phyloP scores from a whole-genome alignment of 2,113 vertebrate species.

The Strigops habroptila region DNA sequence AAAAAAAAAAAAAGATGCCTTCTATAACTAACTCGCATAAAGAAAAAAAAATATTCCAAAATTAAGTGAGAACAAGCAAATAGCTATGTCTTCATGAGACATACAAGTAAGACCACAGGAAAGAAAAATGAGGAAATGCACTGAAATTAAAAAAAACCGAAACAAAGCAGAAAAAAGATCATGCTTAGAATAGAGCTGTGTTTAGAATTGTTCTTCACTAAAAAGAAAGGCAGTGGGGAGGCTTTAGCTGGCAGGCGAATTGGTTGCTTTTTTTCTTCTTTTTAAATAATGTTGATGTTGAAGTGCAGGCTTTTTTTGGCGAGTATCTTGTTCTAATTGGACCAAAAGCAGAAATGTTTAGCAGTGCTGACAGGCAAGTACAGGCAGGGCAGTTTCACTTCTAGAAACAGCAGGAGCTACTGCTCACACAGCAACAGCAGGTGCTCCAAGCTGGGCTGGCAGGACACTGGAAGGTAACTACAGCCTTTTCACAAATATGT shows the following conservation, averaged over 20 bases:
- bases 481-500: neutral
- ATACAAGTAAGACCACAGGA: neutral
- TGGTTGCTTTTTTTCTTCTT: neutral
- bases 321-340: neutral
- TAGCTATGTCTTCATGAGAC: neutral
- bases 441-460: neutral
- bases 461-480: neutral
- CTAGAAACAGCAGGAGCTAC: neutral
- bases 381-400: neutral
- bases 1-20: neutral
- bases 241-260: neutral
- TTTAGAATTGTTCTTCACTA: neutral
- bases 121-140: neutral
- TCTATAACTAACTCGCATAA: neutral
- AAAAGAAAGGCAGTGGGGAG: neutral
- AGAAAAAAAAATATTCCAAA: neutral
- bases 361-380: neutral
- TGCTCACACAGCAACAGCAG: slow-evolving; percentile 10
- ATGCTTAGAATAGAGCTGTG: neutral
- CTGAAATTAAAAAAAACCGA: neutral
- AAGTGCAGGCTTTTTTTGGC: neutral
- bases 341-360: neutral
- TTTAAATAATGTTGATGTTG: neutral
- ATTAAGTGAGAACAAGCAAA: neutral
- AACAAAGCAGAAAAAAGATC: neutral